Percentiles rank a stretch among this genome's conserved stretches.
phyloP scores from a whole-genome alignment of 2,888 invertebrate genomes.

The Nezara viridula region DNA sequence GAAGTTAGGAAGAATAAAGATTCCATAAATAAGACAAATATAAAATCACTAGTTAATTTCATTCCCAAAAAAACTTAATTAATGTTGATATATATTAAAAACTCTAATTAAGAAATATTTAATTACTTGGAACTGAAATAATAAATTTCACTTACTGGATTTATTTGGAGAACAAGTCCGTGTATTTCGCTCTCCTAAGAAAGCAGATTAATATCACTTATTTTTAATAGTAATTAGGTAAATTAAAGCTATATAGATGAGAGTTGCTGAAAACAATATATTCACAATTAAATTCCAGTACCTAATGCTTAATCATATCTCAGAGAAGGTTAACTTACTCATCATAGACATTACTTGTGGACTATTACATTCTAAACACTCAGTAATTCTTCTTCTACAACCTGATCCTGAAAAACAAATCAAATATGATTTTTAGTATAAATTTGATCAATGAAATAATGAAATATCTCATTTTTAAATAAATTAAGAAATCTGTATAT shows the following conservation, averaged over 20 bases:
- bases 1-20: no score
- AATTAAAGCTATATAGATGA: slow-evolving; percentile 43
- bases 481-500: no score
- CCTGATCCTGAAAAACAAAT: neutral
- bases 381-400: neutral
- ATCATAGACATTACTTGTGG: neutral
- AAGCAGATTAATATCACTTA: slow-evolving; percentile 29
- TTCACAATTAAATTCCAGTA: neutral
- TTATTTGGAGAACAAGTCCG: neutral
- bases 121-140: neutral
- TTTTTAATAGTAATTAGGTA: neutral
- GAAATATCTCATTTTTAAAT: no score
- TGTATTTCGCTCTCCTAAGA: neutral
- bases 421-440: no score
- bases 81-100: no score
- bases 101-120: neutral
- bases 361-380: slow-evolving; percentile 5
- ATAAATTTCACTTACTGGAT: neutral
- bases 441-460: no score
- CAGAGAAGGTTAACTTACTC: slow-evolving; percentile 6
- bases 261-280: slow-evolving; percentile 40
- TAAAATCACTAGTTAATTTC: no score
- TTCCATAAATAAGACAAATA: no score
- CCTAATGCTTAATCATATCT: slow-evolving; percentile 8
- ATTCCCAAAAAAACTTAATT: no score